Evolutionary conservation across 2,113 vertebrate species (phyloP), one percentile per base, ranked within the genome.

Genomic region (Cichladusa arquata): DNA sequence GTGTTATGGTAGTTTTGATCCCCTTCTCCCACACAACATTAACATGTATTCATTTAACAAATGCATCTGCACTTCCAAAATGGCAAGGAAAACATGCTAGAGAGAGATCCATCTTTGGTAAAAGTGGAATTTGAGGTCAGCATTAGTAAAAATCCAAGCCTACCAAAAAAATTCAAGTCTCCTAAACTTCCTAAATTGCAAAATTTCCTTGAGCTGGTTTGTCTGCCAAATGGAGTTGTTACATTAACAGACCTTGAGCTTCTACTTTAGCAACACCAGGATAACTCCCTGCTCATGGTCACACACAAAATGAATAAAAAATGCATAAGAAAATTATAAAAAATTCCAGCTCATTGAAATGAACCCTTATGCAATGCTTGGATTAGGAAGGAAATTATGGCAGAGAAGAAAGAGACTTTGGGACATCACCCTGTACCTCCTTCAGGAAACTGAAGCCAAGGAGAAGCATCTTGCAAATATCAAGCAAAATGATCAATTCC

Each of bases 21-120:
- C 3, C 15, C 24, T 53, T 66, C 54, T 61, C 23, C 17, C 34
- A 86, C 20, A 31, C 45, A 24, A 9, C 6, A 18, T 50, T 50
- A 51, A 38, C 0, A 2, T 38, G 8, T 45, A 6, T 23, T 67
- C 17, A 47, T 66, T 80, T 88, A 80, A 70, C 16, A 77, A 70
- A 81, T n/a, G 12, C 34, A 71, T 54, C 22, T 34, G 19, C 34
- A 67, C 28, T 54, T 88, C 51, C 18, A 83, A 78, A 73, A 71
- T 31, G 12, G 6, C 14, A 84, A 81, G 5, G 3, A 56, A 24
- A 34, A 57, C 0, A 0, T 36, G 17, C 9, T 47, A 60, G 12
- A 54, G 82, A 54, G 26, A 73, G 26, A 45, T 15, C 16, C 13
- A 9, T 36, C 14, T 53, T 56, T 40, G 16, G 31, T 50, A 86